These are phyloP conservation scores for Dyspetes luteomarginatus DNA, from an alignment of 2,888 invertebrate genomes.

Conservation along the genomic window DNA sequence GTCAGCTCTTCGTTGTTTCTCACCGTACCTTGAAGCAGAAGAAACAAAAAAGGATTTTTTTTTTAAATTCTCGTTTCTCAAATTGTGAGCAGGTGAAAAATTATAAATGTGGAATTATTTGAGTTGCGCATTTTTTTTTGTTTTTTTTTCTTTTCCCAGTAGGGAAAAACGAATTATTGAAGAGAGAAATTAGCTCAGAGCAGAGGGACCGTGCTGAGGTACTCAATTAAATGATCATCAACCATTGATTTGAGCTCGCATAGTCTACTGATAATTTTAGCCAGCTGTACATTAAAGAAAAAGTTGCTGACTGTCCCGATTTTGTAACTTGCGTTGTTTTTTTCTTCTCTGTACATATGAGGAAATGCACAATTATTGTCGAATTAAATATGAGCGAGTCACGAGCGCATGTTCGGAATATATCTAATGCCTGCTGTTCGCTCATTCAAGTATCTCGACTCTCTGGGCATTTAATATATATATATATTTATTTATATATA, in stretches of 20 bases:
- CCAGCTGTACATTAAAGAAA: background rate
- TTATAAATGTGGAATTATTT: background rate
- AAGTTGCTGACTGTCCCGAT: background rate
- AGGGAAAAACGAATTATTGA: background rate
- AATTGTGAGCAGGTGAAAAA: background rate
- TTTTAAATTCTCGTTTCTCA: background rate
- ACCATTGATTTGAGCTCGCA: constrained; percentile 22
- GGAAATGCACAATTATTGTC: constrained; percentile 37
- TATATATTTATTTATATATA: constrained; percentile 6
- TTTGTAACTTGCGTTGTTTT: background rate
- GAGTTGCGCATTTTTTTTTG: background rate
- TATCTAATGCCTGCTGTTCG: constrained; percentile 4
- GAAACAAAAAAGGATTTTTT: constrained; percentile 45
- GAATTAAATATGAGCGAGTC: constrained; percentile 26
- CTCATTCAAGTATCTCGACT: constrained; percentile 53
- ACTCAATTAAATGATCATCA: background rate
- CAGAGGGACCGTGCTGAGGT: background rate
- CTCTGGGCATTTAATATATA: background rate
- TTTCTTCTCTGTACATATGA: constrained; percentile 30
- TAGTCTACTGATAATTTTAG: background rate
- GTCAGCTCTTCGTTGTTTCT: constrained; percentile 91
- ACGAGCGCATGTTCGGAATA: background rate
- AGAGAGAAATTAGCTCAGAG: background rate
- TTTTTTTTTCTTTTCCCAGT: background rate
- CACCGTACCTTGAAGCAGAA: constrained; percentile 89